phyloP scores from a whole-genome alignment of 2,113 vertebrate species.

The Alces alces region DNA sequence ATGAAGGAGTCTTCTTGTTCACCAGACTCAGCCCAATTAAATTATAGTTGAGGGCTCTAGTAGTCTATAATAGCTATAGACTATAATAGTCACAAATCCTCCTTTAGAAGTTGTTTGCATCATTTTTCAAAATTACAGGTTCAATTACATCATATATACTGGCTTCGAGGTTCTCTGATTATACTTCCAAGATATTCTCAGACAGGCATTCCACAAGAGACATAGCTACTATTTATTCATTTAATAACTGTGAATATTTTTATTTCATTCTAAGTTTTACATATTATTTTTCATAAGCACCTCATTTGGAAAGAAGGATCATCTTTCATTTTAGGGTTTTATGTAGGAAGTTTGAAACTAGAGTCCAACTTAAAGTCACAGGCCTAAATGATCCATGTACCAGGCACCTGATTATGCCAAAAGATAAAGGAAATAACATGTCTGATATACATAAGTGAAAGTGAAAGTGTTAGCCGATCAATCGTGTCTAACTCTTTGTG shows the following conservation, averaged over 20 bases:
- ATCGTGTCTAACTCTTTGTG: not conserved
- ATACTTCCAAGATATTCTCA: conserved; percentile 5
- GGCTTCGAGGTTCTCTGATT: not conserved
- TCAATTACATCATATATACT: not conserved
- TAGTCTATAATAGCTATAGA: not conserved
- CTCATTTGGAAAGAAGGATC: not conserved
- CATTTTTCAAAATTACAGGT: not conserved
- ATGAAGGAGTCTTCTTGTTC: not conserved
- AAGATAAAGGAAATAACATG: not conserved
- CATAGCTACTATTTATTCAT: not conserved
- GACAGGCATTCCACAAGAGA: not conserved
- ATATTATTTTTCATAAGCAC: conserved; percentile 11
- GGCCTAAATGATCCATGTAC: not conserved
- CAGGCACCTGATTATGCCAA: not conserved
- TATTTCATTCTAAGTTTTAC: not conserved
- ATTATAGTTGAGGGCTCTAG: not conserved
- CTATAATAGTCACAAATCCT: not conserved
- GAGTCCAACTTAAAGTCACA: not conserved
- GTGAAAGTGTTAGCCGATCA: not conserved
- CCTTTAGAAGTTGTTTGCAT: not conserved
- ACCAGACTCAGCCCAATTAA: not conserved
- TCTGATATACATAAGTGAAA: not conserved
- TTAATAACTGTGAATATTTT: not conserved
- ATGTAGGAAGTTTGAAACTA: not conserved
- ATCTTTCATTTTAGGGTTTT: not conserved